Evolutionary conservation across 2,113 vertebrate genomes (phyloP), one percentile per base, ranked within the genome.

Genomic region (Otus sunia): DNA sequence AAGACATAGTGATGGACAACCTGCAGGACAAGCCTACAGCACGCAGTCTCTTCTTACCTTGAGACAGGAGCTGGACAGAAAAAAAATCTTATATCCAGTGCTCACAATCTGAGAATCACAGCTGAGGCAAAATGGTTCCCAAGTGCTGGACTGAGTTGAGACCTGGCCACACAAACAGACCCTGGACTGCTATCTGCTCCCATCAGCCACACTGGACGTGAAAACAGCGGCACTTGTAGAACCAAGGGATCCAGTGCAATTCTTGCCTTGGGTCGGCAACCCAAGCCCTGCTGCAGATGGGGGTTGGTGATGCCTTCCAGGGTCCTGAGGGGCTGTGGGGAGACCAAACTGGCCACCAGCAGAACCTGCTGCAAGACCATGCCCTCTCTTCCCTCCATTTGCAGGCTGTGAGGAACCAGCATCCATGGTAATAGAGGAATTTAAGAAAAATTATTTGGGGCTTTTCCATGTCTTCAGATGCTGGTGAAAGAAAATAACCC

Each of bases 221-320:
- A 10, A 69, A 64, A 66, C 4, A 45, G 53, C 2, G 0, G 41
- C 1, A 0, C 11, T 3, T 4, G 6, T 7, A 73, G 49, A 39
- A 78, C 27, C 43, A 64, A 36, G 23, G 1, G 1, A 85, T 34
- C 19, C 74, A 37, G 4, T 13, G 34, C 14, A 83, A 59, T 22
- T 52, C 52, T 53, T 47, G 52, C 52, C 41, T 64, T 11, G 23
- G 53, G 27, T 16, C 6, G 4, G 39, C 30, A 80, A 6, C 4
- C 37, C 2, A 2, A 78, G 7, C 3, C 53, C 27, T 1, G 0
- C 47, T 63, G 50, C 52, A 75, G 41, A 39, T 27, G 9, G 25
- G 11, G 13, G 32, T 72, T 5, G 0, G 19, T 4, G 16, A 67
- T 12, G 43, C 32, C 7, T 82, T 55, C 34, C 34, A 81, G 10